These are phyloP conservation scores for Halcyon chelicuti DNA, from an alignment of 2,797 vertebrate species.

Conservation along the genomic window DNA sequence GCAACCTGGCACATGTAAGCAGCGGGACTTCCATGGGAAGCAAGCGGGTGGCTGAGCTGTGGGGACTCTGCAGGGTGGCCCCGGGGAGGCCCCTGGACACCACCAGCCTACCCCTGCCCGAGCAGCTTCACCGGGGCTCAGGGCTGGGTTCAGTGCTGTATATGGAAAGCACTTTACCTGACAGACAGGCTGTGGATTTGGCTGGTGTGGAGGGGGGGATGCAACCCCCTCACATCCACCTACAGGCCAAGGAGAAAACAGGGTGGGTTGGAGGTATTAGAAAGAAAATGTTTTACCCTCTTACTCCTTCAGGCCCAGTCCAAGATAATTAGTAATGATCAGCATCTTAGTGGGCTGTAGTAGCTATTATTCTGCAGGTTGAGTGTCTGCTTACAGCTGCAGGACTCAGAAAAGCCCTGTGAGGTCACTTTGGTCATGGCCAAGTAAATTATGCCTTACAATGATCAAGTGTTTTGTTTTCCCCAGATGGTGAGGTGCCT, in stretches of 20 bases:
- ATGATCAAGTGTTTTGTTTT: not conserved
- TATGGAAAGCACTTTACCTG: accelerated
- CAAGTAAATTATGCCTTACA: not conserved
- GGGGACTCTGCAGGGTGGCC: not conserved
- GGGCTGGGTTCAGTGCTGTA: accelerated
- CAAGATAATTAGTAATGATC: not conserved
- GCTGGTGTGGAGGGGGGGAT: accelerated
- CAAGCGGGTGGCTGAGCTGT: not conserved
- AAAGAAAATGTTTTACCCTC: not conserved
- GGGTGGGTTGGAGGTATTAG: not conserved
- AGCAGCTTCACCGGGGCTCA: too few species aligned
- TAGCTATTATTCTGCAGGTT: not conserved
- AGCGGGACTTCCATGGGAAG: not conserved
- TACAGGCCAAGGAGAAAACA: not conserved
- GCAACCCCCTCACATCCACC: not conserved
- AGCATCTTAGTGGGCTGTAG: accelerated
- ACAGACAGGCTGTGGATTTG: accelerated
- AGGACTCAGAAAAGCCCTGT: not conserved
- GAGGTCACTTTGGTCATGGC: not conserved
- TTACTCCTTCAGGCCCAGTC: not conserved
- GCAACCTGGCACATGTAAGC: accelerated
- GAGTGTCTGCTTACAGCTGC: not conserved
- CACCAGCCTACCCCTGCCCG: not conserved
- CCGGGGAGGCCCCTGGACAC: not conserved
- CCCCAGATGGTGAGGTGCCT: not conserved